A percentile compares a stretch with the other conserved stretches of the same genome.
phyloP scores from a whole-genome alignment of 2,888 invertebrate genomes.

The Pantelozetes paolii region DNA sequence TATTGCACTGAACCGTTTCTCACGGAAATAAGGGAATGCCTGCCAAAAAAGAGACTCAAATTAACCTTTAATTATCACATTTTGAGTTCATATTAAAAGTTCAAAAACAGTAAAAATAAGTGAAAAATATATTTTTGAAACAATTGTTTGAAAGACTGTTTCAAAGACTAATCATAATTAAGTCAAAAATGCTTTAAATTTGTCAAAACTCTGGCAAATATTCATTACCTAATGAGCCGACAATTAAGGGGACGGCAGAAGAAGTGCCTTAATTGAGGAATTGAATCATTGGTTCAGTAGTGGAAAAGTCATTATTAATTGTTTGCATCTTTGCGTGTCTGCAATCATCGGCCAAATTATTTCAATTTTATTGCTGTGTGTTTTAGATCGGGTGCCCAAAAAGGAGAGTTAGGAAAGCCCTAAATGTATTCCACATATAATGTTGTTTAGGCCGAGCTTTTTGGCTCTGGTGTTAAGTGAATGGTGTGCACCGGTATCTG shows the following conservation, averaged over 20 bases:
- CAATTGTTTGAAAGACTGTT: background rate
- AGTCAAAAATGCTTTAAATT: background rate
- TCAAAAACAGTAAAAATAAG: background rate
- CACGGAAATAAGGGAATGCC: background rate
- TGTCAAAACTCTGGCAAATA: background rate
- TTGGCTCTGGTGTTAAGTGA: slow-evolving; percentile 12
- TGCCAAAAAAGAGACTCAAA: too few species aligned
- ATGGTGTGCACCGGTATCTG: background rate
- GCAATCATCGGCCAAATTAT: background rate
- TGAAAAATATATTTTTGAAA: background rate
- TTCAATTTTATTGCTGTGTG: background rate
- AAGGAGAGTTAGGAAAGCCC: background rate
- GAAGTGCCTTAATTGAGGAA: background rate
- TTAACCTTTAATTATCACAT: slow-evolving; percentile 10
- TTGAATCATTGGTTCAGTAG: background rate
- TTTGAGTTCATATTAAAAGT: background rate
- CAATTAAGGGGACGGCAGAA: background rate
- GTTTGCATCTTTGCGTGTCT: slow-evolving; percentile 25
- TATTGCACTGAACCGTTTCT: background rate
- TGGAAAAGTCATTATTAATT: slow-evolving; percentile 3
- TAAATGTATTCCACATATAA: background rate
- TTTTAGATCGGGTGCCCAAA: background rate
- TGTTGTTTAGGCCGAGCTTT: slow-evolving; percentile 3
- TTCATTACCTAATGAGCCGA: background rate
- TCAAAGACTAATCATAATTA: background rate